phyloP scores from a whole-genome alignment of 2,797 vertebrate species.

The Hoplostethus mediterraneus region DNA sequence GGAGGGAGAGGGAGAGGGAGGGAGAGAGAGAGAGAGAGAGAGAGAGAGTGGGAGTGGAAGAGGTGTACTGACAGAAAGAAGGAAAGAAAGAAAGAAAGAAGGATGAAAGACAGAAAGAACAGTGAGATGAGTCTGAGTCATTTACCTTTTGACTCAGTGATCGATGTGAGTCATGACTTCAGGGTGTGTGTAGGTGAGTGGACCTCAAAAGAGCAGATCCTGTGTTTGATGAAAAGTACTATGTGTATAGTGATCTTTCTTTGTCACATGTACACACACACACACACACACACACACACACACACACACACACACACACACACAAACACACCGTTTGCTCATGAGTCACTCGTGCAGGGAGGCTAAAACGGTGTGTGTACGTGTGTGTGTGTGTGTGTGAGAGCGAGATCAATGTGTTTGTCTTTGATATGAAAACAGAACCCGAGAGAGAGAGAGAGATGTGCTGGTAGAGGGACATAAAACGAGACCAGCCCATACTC shows the following conservation, averaged over 20 bases:
- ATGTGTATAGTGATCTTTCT: slow-evolving; percentile 7
- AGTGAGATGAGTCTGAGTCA: slow-evolving; percentile 50
- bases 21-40: slow-evolving; percentile 11
- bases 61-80: not conserved
- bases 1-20: slow-evolving; percentile 10
- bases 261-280: slow-evolving; percentile 10
- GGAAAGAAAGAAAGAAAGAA: not conserved
- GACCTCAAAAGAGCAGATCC: slow-evolving; percentile 22
- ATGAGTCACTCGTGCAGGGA: slow-evolving; percentile 58
- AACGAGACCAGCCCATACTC: not conserved
- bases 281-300: not conserved
- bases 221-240: slow-evolving; percentile 10
- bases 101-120: slow-evolving; percentile 5
- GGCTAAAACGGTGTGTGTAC: slow-evolving; percentile 20
- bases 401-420: slow-evolving; percentile 42
- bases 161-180: not conserved
- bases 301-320: not conserved
- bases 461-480: slow-evolving; percentile 7
- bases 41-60: not conserved
- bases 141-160: slow-evolving; percentile 45
- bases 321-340: not conserved
- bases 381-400: slow-evolving; percentile 36
- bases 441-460: not conserved
- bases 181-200: slow-evolving; percentile 3
- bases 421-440: slow-evolving; percentile 54